Conservation (phyloP, 2,797 vertebrate genomes). For the Carapus acus region DNA sequence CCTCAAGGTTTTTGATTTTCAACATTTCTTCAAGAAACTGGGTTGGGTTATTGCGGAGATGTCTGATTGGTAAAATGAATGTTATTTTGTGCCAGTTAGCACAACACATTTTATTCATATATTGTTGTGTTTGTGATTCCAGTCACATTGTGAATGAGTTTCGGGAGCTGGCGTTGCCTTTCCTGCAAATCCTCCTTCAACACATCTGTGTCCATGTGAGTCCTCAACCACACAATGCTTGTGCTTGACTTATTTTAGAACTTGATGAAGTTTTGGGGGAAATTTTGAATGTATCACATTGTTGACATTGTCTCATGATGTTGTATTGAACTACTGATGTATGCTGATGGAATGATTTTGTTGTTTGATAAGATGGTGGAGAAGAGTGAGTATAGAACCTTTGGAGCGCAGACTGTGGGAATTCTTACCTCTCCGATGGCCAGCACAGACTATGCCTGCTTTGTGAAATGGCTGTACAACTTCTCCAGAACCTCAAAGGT, state of each 20-base stretch:
- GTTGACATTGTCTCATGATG: not conserved
- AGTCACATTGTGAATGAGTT: constrained; percentile 81
- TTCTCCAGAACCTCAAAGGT: constrained; percentile 81
- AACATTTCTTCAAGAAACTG: no score
- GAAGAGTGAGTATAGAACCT: constrained; percentile 82
- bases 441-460: constrained; percentile 71
- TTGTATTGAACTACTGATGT: not conserved
- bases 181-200: constrained; percentile 83
- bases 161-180: constrained; percentile 71
- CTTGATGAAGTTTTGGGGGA: not conserved
- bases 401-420: constrained; percentile 78
- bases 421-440: constrained; percentile 75
- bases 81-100: no score
- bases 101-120: not conserved
- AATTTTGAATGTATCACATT: no score
- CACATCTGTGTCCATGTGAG: constrained; percentile 88
- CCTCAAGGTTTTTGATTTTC: no score
- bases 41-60: no score
- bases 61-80: no score
- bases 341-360: constrained; percentile 1
- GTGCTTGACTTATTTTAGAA: no score
- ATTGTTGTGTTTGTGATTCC: constrained; percentile 17
- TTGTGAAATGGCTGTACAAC: constrained; percentile 82
- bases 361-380: constrained; percentile 80
- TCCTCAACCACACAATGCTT: no score